These are phyloP conservation scores for Phataginus tricuspis DNA, from an alignment of 2,797 vertebrate genomes.

Conservation along the genomic window DNA sequence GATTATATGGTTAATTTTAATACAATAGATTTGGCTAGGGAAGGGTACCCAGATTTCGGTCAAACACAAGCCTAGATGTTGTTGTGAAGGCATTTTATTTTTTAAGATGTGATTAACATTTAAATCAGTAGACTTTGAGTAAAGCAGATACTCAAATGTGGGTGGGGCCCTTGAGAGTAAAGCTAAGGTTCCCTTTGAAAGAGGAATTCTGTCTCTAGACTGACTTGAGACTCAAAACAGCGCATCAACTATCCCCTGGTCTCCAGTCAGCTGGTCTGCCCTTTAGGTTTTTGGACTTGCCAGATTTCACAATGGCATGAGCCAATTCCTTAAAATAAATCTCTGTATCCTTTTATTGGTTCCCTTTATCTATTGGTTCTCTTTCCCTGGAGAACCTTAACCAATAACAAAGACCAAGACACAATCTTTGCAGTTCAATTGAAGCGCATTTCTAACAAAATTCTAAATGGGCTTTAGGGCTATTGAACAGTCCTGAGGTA, in stretches of 20 bases:
- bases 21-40: not conserved
- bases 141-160: no score
- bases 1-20: not conserved
- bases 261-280: not conserved
- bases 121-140: not conserved
- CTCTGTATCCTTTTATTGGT: not conserved
- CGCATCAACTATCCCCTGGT: not conserved
- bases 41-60: not conserved
- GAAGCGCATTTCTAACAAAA: not conserved
- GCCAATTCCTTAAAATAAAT: not conserved
- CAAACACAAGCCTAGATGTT: not conserved
- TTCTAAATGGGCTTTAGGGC: not conserved
- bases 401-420: not conserved
- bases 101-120: not conserved
- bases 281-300: not conserved
- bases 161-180: not conserved
- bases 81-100: not conserved
- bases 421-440: not conserved
- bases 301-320: not conserved
- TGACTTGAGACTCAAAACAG: not conserved
- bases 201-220: not conserved
- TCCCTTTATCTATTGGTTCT: not conserved
- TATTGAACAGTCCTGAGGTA: not conserved
- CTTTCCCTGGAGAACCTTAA: not conserved
- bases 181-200: not conserved